Conservation (phyloP, 2,888 invertebrate genomes). For the Euproctis similis region DNA sequence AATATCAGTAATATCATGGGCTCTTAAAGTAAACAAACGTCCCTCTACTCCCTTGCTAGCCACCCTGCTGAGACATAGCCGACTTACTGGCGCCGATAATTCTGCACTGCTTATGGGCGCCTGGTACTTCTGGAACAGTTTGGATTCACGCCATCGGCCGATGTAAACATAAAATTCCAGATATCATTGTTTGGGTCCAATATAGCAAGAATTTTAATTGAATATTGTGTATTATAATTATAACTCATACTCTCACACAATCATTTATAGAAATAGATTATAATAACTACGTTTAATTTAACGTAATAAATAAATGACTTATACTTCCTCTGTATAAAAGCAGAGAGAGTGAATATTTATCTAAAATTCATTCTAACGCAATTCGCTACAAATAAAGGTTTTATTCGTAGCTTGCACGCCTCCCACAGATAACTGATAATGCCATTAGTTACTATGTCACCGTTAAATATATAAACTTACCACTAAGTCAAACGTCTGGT, state of each 20-base stretch:
- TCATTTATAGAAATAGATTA: no score
- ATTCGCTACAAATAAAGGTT: constrained; percentile 28
- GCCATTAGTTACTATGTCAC: constrained; percentile 2
- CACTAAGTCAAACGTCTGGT: no score
- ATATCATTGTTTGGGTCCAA: no score
- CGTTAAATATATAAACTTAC: neutral
- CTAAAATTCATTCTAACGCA: constrained; percentile 7
- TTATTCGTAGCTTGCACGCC: constrained; percentile 16
- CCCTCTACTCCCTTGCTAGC: no score
- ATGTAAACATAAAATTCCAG: no score
- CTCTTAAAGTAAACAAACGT: no score
- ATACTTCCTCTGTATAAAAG: neutral
- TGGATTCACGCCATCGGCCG: constrained; percentile 3
- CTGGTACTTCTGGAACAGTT: constrained; percentile 6
- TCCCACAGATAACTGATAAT: constrained; percentile 14
- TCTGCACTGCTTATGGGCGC: constrained; percentile 1
- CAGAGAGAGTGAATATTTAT: constrained; percentile 3
- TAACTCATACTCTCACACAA: no score
- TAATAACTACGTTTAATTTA: no score
- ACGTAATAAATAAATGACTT: no score
- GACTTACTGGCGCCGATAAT: constrained; percentile 4
- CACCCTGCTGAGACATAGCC: neutral
- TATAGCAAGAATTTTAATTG: no score
- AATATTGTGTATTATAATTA: no score
- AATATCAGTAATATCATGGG: no score